Conservation (phyloP, 1,140 invertebrate genomes). For the Heliconius hewitsoni region DNA sequence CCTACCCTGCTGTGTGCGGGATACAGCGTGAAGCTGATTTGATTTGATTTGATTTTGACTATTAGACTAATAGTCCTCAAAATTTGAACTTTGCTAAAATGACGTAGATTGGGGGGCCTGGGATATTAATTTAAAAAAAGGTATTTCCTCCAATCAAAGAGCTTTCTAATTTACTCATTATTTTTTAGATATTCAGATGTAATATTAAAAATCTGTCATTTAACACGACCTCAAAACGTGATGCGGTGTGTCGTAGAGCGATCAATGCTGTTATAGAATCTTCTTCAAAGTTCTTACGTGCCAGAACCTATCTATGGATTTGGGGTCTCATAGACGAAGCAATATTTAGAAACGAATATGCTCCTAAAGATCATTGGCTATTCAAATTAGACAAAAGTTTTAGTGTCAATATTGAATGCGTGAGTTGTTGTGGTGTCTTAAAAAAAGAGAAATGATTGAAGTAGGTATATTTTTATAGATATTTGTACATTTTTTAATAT, state of each 20-base stretch:
- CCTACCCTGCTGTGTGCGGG: too few relatives aligned
- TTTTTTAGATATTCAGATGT: slow-evolving; percentile 62
- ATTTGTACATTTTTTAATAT: not conserved
- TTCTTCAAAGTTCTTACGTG: slow-evolving; percentile 47
- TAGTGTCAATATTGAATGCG: slow-evolving; percentile 35
- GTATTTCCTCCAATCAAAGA: not conserved
- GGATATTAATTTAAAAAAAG: too few relatives aligned
- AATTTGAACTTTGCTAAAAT: too few relatives aligned
- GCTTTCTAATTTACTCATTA: not conserved
- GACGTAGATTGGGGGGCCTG: too few relatives aligned
- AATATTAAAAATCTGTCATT: slow-evolving; percentile 62
- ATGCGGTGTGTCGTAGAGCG: slow-evolving; percentile 56
- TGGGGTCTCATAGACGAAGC: slow-evolving; percentile 53
- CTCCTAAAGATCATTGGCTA: slow-evolving; percentile 53
- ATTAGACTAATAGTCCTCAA: too few relatives aligned
- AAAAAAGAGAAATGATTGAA: slow-evolving; percentile 20
- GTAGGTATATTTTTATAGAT: slow-evolving; percentile 5
- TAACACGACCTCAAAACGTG: slow-evolving; percentile 50
- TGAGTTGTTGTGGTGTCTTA: slow-evolving; percentile 31
- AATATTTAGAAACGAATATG: slow-evolving; percentile 50
- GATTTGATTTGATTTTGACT: too few relatives aligned
- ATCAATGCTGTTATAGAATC: slow-evolving; percentile 53
- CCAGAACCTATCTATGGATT: slow-evolving; percentile 59
- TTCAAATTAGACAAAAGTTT: slow-evolving; percentile 38
- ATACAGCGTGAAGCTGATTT: too few relatives aligned